Base-by-base conservation (phyloP, 2,113 vertebrate species). In the Leptobrachium ailaonicum region DNA sequence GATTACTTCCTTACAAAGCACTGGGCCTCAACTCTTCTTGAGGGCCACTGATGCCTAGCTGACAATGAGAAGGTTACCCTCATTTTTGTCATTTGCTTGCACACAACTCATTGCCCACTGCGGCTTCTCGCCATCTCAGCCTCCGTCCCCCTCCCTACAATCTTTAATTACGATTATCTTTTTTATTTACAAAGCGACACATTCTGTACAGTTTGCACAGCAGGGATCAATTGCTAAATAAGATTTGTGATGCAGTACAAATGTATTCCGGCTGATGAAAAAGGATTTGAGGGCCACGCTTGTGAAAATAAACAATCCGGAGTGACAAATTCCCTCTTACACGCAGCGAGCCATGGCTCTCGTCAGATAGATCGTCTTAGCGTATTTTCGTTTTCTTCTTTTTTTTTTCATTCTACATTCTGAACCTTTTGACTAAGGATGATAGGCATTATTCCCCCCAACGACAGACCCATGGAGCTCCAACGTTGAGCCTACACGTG, bases 21-120 rank as follows among this genome's bases (percentile, higher is more conserved):
- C 58, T 77, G 43, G 44, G 42, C 13, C 62, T 72, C 73, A 80
- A 54, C 78, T 73, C 71, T 60, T 45, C 50, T 74, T 60, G 42
- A 80, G 71, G 62, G 47, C 41, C 63, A 73, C 50, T 73, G 41
- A n/a, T 40, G 50, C 42, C 41, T n/a, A 74, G 67, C 64, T 68
- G 42, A 44, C 20, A 77, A 3, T 14, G 7, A 53, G 12, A 50
- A 1, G 41, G 4, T 60, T 14, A 60, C 56, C 56, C 56, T 13
- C 9, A 14, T 60, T 60, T 60, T 14, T 12, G 13, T 3, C 8
- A 50, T 13, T 14, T 60, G 56, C 13, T 11, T 60, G 56, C 56
- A 60, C 47, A 50, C 47, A 50, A 8, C 56, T 60, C 56, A 13
- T 12, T 60, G 13, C 2, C 13, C 3, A 12, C 56, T 12, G 4